Evolutionary conservation across 2,797 vertebrate species (phyloP), one percentile per base, ranked within the genome.

Genomic region (Choloepus didactylus): DNA sequence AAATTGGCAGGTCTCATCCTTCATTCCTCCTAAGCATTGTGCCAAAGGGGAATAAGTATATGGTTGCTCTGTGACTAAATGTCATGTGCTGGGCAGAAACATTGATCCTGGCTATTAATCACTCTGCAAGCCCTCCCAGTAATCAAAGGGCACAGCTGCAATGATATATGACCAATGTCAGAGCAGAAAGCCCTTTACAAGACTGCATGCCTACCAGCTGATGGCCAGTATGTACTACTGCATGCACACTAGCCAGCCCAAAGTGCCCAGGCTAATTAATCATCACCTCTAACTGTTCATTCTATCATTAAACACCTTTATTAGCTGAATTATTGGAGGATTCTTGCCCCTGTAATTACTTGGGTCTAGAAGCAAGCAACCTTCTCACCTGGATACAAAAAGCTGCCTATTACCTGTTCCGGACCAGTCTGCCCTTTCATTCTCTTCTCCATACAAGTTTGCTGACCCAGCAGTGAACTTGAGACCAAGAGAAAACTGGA

Each of bases 111-210:
- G 98, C 99, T 98, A 99, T 99, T 99, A 99, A 99, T 99, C 99
- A 99, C 99, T 97, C 98, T 98, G 98, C 98, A 99, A 99, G 99
- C 99, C 99, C 99, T 99, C 99, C 98, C 99, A 99, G 99, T 99
- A 99, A 99, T 99, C 99, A 99, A 99, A 99, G 99, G 98, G 99
- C 99, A 99, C 99, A 99, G 98, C 98, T 98, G 99, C 98, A 98
- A 98, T 99, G 99, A 99, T 99, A 99, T 99, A 99, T 99, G 99
- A 99, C 99, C 99, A 99, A 98, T 99, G 99, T 99, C 99, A 99
- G 98, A 98, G 98, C 98, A 98, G 98, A 98, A 98, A 99, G 98
- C 98, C 98, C 98, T 98, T 98, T 98, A 99, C 98, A 99, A 98
- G 98, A 98, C 98, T 98, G 98, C 98, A 98, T 99, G 98, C 99